phyloP scores from a whole-genome alignment of 2,113 vertebrate species.

The Anolis carolinensis region DNA sequence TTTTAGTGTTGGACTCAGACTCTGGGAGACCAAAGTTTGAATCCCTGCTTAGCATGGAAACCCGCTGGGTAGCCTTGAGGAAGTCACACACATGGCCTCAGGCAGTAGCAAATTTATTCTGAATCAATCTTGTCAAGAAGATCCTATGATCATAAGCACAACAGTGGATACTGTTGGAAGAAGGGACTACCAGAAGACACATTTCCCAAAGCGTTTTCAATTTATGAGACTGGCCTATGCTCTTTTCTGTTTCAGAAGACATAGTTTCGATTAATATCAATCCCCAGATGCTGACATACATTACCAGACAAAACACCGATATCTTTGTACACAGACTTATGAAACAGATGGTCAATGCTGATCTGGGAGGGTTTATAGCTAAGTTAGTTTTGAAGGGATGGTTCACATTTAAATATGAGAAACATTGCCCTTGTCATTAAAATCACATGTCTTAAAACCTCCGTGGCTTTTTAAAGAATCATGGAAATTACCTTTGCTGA shows the following conservation, averaged over 20 bases:
- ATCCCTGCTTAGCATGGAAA: neutral
- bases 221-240: neutral
- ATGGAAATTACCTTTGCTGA: neutral
- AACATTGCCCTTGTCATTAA: neutral
- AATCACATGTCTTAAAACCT: neutral
- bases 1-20: too few relatives aligned
- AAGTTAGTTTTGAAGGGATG: neutral
- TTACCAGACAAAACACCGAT: neutral
- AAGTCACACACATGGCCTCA: too few relatives aligned
- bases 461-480: neutral
- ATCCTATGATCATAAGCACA: too few relatives aligned
- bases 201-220: neutral
- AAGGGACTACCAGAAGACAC: neutral
- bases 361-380: neutral
- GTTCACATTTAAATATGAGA: neutral
- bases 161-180: neutral
- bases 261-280: neutral
- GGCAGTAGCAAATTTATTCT: too few relatives aligned
- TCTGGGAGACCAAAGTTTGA: too few relatives aligned
- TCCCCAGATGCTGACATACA: neutral
- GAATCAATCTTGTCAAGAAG: too few relatives aligned
- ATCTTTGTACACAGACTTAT: neutral
- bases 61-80: neutral
- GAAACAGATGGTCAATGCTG: neutral
- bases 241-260: neutral